Evolutionary conservation across 2,797 vertebrate species (phyloP), one percentile per base, ranked within the genome.

Genomic region (Myotis daubentonii): DNA sequence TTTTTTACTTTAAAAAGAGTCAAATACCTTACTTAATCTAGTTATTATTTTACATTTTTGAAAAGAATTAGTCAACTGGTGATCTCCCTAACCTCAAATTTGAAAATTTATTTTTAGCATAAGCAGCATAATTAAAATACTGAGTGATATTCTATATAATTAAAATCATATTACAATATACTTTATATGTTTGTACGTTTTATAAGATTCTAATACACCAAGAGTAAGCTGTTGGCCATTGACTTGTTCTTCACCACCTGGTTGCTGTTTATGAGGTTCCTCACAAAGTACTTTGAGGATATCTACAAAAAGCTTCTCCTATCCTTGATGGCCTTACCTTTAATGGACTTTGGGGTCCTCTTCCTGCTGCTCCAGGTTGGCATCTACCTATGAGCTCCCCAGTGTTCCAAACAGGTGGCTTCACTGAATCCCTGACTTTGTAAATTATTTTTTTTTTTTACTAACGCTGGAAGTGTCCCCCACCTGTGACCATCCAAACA

Each of bases 201-300:
- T 70, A 4, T 0, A 13, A 88, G 55, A 93, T 22, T 86, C 93
- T 71, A 1, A 87, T 51, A 47, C 53, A 74, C 2, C 36, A 10
- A 85, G 82, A 74, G 30, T 60, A 49, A 88, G 65, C 98, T 99
- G 90, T 92, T 99, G 97, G 99, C 99, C 92, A 99, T 99, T 66
- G 99, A 99, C 94, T 99, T 99, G 99, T 99, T 99, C 98, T 99
- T 99, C 98, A 99, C 99, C 0, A 99, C 99, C 62, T 99, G 99
- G 99, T 99, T 99, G 98, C 99, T 87, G 99, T 99, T 99, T 99
- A 99, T 99, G 51, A 89, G 4, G 22, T 44, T 17, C 30, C 19
- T 30, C 65, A 28, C 9, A 38, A 28, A 55, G 36, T 4, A 28
- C 22, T 15, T 30, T 57, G 4, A 1, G 23, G 16, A 36, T 57